A percentile compares a stretch with the other conserved stretches of the same genome.
Conservation (phyloP, 1,140 invertebrate species). For the Achatina immaculata region DNA sequence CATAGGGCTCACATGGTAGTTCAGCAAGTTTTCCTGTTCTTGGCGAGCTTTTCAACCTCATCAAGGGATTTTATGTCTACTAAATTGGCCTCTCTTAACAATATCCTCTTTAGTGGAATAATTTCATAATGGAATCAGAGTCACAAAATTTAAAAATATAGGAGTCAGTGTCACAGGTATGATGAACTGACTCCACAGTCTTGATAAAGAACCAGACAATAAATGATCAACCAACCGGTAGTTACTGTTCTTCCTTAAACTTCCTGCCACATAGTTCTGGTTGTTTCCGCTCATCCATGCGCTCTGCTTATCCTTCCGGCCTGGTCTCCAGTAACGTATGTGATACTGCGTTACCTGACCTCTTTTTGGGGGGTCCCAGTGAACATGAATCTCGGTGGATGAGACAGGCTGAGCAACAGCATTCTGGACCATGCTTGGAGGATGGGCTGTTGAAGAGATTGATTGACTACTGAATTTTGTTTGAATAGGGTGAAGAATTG, state of each 20-base stretch:
- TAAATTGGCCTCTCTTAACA: too few relatives aligned
- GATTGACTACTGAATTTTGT: too few relatives aligned
- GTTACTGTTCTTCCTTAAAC: conserved; percentile 40
- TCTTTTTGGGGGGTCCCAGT: conserved; percentile 44
- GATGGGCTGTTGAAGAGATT: conserved; percentile 23
- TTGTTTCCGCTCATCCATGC: conserved; percentile 36
- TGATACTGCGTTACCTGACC: conserved; percentile 46
- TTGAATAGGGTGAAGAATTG: too few relatives aligned
- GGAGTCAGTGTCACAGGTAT: too few relatives aligned
- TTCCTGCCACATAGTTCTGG: conserved; percentile 42
- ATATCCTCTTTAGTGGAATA: too few relatives aligned
- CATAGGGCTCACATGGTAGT: too few relatives aligned
- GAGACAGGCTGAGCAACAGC: conserved; percentile 37
- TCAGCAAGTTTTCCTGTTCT: too few relatives aligned
- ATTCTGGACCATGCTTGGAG: conserved; percentile 37
- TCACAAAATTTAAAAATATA: too few relatives aligned
- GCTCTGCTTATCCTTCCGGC: conserved; percentile 43
- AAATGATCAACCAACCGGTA: conserved; percentile 31
- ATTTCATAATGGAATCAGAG: too few relatives aligned
- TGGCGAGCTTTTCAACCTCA: too few relatives aligned
- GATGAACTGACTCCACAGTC: too few relatives aligned
- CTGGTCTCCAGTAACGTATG: conserved; percentile 45
- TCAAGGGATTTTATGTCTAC: too few relatives aligned
- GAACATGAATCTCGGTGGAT: conserved; percentile 46
- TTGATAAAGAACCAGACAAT: background rate